Conservation (phyloP, 1,140 invertebrate species). For the Drosophila sulfurigaster region DNA sequence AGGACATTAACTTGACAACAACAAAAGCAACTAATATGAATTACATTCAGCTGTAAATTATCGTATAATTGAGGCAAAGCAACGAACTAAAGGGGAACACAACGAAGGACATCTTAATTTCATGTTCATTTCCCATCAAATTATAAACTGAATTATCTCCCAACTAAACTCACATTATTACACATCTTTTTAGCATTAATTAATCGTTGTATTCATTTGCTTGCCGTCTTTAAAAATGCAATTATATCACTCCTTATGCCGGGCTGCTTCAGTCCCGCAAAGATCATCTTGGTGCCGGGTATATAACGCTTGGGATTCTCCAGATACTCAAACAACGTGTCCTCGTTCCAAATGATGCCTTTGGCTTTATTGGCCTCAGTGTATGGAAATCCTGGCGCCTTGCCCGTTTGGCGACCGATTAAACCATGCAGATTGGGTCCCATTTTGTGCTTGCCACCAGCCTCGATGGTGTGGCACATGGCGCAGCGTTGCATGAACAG, state of each 20-base stretch:
- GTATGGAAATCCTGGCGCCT: conserved; percentile 8
- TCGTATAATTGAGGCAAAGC: conserved; percentile 63
- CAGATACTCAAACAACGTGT: conserved; percentile 10
- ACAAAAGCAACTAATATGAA: conserved; percentile 63
- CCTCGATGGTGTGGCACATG: conserved; percentile 23
- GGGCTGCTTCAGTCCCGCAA: conserved; percentile 17
- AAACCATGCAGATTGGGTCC: conserved; percentile 23
- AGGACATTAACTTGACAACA: conserved; percentile 78
- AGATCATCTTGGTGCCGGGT: conserved; percentile 25
- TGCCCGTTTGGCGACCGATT: conserved; percentile 3
- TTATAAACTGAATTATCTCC: neutral
- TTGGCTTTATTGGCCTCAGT: conserved; percentile 3
- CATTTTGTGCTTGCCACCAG: conserved; percentile 26
- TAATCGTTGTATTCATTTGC: neutral
- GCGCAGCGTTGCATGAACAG: conserved; percentile 27
- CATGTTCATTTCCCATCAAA: conserved; percentile 62
- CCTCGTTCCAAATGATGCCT: conserved; percentile 14
- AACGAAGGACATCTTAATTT: conserved; percentile 43
- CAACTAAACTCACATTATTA: neutral
- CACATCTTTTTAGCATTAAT: neutral
- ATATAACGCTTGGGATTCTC: conserved; percentile 21
- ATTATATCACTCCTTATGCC: conserved; percentile 5
- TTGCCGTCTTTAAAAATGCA: conserved; percentile 15
- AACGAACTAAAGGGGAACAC: conserved; percentile 8
- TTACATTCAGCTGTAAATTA: conserved; percentile 74